Evolutionary conservation across 1,140 invertebrate genomes (phyloP).

Genomic region (Cyclargus thomasi): DNA sequence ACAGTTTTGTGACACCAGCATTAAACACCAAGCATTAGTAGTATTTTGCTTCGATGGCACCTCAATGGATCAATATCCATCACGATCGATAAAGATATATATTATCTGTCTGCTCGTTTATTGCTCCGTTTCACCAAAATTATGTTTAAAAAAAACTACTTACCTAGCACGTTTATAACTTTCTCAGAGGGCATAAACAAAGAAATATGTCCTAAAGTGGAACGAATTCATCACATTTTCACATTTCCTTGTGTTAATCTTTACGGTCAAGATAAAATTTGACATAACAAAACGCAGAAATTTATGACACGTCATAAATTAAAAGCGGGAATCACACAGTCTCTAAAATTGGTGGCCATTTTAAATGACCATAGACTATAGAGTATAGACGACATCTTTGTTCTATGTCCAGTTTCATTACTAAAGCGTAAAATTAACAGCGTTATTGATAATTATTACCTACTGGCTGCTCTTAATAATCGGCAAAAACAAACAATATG

Average conservation of each 20-base stretch:
- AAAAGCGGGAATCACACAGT: conserved; percentile 28
- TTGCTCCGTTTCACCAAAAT: too few relatives aligned
- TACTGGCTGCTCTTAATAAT: too few relatives aligned
- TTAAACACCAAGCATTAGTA: too few relatives aligned
- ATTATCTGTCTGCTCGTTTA: too few relatives aligned
- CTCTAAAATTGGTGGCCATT: conserved; percentile 28
- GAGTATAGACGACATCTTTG: neutral
- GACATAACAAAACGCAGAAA: conserved; percentile 20
- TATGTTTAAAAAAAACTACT: too few relatives aligned
- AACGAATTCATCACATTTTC: neutral
- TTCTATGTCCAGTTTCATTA: neutral
- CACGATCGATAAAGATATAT: too few relatives aligned
- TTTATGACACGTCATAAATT: conserved; percentile 32
- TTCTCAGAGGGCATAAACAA: neutral
- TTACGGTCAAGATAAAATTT: conserved; percentile 1
- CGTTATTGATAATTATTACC: too few relatives aligned
- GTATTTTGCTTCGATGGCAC: too few relatives aligned
- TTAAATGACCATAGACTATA: conserved; percentile 27
- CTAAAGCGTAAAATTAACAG: neutral
- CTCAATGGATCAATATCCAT: too few relatives aligned
- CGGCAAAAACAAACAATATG: neutral
- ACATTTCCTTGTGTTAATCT: neutral
- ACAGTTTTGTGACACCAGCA: too few relatives aligned
- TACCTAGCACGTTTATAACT: too few relatives aligned
- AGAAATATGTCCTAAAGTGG: neutral